Percentiles rank a stretch among this genome's conserved stretches.
These are phyloP conservation scores for Polypedilum pembai DNA, from an alignment of 1,140 invertebrate species.

Conservation along the genomic window DNA sequence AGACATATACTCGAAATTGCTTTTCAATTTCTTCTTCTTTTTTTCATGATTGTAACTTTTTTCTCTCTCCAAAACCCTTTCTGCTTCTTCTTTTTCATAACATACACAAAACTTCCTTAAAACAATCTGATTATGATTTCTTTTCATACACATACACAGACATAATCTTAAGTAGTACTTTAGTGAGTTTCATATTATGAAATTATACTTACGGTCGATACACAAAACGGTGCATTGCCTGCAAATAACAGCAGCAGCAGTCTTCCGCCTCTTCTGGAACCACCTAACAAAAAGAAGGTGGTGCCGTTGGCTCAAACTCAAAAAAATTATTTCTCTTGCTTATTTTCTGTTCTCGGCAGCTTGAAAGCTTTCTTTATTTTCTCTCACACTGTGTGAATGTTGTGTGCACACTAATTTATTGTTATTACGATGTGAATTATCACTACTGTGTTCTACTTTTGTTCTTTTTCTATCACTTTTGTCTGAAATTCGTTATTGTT, in stretches of 20 bases:
- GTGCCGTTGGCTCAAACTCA: conserved; percentile 24
- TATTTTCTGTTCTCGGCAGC: conserved; percentile 16
- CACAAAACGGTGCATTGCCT: conserved; percentile 44
- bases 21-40: too few species aligned
- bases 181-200: too few species aligned
- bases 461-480: neutral
- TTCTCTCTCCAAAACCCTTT: too few species aligned
- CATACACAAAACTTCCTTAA: too few species aligned
- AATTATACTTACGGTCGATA: conserved; percentile 40
- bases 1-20: too few species aligned
- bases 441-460: neutral
- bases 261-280: conserved; percentile 32
- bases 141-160: too few species aligned
- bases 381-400: neutral
- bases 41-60: too few species aligned
- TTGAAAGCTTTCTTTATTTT: neutral
- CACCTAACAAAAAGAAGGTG: conserved; percentile 30
- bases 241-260: conserved; percentile 42
- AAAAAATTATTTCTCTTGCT: neutral
- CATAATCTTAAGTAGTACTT: too few species aligned
- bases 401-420: neutral
- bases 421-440: neutral
- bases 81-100: too few species aligned
- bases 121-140: too few species aligned
- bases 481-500: too few species aligned